phyloP scores from a whole-genome alignment of 2,888 invertebrate species.

The Aspidiotus rigidus region DNA sequence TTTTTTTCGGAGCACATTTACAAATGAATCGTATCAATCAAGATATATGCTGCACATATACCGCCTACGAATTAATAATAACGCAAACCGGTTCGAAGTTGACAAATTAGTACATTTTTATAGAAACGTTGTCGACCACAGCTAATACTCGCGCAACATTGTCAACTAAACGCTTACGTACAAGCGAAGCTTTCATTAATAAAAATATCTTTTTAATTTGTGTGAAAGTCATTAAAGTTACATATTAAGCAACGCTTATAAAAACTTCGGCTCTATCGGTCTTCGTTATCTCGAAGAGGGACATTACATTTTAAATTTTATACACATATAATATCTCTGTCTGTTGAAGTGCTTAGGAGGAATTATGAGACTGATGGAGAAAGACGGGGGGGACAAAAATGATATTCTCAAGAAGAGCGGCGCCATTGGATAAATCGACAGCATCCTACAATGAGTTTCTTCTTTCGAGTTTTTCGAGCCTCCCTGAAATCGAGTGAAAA shows the following conservation, averaged over 20 bases:
- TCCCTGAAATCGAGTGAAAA: too few relatives aligned
- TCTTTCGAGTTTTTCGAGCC: not conserved
- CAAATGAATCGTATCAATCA: too few relatives aligned
- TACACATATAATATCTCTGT: too few relatives aligned
- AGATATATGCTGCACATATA: not conserved
- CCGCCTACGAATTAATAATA: conserved; percentile 1
- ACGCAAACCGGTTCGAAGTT: not conserved
- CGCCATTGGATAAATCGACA: not conserved
- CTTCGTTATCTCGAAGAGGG: too few relatives aligned
- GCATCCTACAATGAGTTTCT: not conserved
- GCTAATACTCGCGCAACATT: not conserved
- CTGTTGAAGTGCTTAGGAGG: too few relatives aligned
- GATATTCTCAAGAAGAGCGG: not conserved
- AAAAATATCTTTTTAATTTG: conserved; percentile 3
- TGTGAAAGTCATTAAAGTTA: not conserved
- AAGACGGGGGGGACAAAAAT: too few relatives aligned
- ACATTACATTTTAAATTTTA: too few relatives aligned
- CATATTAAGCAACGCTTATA: too few relatives aligned
- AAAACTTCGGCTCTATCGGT: too few relatives aligned
- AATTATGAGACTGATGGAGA: too few relatives aligned
- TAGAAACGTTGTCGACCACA: not conserved
- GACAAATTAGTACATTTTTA: not conserved
- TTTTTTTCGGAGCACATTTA: conserved; percentile 4
- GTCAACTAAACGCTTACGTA: not conserved
- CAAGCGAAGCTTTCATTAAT: not conserved